Base-by-base conservation (phyloP, 2,888 invertebrate species). In the Drosophila pseudotakahashii region DNA sequence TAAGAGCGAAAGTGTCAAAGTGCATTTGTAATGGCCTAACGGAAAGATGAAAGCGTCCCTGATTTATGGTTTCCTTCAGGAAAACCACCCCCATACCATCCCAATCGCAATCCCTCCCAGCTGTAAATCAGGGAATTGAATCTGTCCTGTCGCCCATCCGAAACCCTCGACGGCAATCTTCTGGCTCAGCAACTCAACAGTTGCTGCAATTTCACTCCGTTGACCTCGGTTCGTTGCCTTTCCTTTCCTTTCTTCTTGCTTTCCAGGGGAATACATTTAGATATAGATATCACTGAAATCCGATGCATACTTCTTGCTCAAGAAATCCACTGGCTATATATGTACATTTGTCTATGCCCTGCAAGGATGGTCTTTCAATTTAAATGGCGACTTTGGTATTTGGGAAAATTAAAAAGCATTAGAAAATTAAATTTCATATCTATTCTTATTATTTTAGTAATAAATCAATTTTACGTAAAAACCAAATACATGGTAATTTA, bases 1-100 rank as follows among this genome's bases (percentile, higher is more conserved):
- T 3, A 51, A 50, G 10, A 16, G 14, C 11, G 39, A 58, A 32
- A 61, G 63, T 61, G 71, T 77, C 80, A 77, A 81, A 75, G 83
- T 81, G 81, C 83, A 81, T 81, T 82, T 77, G 69, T 77, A 77
- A 85, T 77, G 73, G 66, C 71, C 57, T 68, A 71, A 44, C 42
- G 42, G 58, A 57, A 42, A 54, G 78, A 85, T 72, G 67, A 77
- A 79, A 67, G 79, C 80, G 44, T 66, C 59, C 23, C 75, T 85
- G 85, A 85, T 79, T 81, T 81, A 85, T 81, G 73, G 73, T 72
- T 72, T 70, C 69, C 58, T 23, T 13, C 7, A 11, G 48, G 30
- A 30, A 13, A 34, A 7, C 3, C 3, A 16, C 13, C 48, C 3
- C 7, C 26, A 26, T 5, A 6, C 5, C 26, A 34, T 1, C 3